Evolutionary conservation across 1,140 invertebrate species (phyloP).

Genomic region (Pachyrhynchus sulphureomaculatus): DNA sequence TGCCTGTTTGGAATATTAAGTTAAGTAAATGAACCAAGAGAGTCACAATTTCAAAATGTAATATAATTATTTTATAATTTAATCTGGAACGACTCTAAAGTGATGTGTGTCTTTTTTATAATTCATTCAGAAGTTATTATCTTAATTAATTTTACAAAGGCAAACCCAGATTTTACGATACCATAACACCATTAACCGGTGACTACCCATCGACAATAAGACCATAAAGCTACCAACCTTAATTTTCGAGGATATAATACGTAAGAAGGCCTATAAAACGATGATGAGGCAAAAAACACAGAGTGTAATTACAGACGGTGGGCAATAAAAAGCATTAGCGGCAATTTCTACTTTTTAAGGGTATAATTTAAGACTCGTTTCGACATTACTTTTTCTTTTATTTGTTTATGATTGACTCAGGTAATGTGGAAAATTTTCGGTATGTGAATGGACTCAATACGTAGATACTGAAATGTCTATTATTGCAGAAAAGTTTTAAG

Average conservation of each 20-base stretch:
- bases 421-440: slow-evolving; percentile 9
- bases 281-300: slow-evolving; percentile 16
- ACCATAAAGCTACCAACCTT: slow-evolving; percentile 10
- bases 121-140: no score
- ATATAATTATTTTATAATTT: no score
- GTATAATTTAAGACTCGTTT: slow-evolving; percentile 19
- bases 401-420: slow-evolving; percentile 11
- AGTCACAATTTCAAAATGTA: no score
- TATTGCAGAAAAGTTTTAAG: no score
- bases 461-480: no score
- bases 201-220: background rate
- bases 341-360: slow-evolving; percentile 19
- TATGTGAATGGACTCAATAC: background rate
- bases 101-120: no score
- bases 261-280: slow-evolving; percentile 15
- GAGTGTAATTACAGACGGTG: slow-evolving; percentile 10
- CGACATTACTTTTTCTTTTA: slow-evolving; percentile 1
- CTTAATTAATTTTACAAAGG: no score
- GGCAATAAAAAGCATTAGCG: slow-evolving; percentile 19
- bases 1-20: no score
- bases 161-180: background rate
- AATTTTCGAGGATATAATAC: slow-evolving; percentile 10
- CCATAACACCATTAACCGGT: background rate
- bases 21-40: no score
- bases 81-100: no score